These are phyloP conservation scores for Tyto alba DNA, from an alignment of 2,113 vertebrate genomes.

Conservation along the genomic window DNA sequence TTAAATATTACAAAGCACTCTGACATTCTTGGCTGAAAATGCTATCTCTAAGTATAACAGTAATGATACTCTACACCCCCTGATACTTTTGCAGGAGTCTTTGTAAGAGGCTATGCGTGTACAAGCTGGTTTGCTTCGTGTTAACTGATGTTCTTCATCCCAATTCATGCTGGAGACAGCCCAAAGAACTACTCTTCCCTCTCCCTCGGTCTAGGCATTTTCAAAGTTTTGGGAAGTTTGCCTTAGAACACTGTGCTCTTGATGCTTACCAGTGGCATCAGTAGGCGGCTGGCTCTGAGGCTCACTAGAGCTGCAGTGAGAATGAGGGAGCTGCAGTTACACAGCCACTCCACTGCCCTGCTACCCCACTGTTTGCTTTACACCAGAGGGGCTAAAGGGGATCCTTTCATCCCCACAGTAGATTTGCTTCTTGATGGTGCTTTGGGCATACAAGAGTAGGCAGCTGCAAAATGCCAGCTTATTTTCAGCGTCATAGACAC, in stretches of 20 bases:
- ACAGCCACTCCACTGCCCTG: not conserved
- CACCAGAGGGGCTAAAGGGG: not conserved
- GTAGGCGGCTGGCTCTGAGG: not conserved
- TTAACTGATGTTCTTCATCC: not conserved
- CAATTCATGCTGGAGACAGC: not conserved
- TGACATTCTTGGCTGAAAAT: not conserved
- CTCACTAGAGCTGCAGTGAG: rapidly evolving
- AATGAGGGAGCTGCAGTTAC: not conserved
- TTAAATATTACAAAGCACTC: not conserved
- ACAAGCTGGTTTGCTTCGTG: not conserved
- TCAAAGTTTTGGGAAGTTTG: not conserved
- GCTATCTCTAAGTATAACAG: not conserved
- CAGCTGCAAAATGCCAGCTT: not conserved
- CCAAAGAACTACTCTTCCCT: not conserved
- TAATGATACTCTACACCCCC: not conserved
- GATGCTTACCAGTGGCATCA: not conserved
- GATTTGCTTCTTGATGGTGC: not conserved
- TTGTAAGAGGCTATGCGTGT: not conserved
- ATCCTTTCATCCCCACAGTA: not conserved
- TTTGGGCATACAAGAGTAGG: not conserved
- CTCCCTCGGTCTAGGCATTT: not conserved
- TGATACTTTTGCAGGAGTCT: not conserved
- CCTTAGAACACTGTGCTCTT: not conserved
- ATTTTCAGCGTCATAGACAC: not conserved
- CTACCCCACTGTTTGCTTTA: not conserved